These are phyloP conservation scores for Panorpa germanica DNA, from an alignment of 2,888 invertebrate genomes.

Conservation along the genomic window DNA sequence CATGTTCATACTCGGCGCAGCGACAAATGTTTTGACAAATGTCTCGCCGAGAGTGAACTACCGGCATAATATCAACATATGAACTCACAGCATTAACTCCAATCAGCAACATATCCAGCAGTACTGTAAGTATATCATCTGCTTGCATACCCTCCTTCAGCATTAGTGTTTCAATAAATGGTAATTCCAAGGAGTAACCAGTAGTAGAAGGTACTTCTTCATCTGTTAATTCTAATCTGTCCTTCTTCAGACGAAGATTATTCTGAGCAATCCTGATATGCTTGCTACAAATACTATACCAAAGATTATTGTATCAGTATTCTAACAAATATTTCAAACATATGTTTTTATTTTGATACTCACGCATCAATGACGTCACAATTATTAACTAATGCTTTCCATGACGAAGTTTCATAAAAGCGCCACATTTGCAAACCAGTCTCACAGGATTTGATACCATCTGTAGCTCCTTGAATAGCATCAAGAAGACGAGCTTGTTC, in stretches of 20 bases:
- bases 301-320: no score
- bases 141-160: conserved; percentile 30
- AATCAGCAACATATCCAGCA: conserved; percentile 45
- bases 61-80: conserved; percentile 2
- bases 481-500: conserved; percentile 38
- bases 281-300: conserved; percentile 37
- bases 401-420: conserved; percentile 36
- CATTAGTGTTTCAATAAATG: conserved; percentile 34
- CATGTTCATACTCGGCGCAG: no score
- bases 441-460: conserved; percentile 39
- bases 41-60: conserved; percentile 7
- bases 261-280: conserved; percentile 28
- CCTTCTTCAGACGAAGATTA: no score
- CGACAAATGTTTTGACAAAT: no score
- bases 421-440: conserved; percentile 46
- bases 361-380: conserved; percentile 44
- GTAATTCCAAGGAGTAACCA: conserved; percentile 15
- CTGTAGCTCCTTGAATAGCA: conserved; percentile 33
- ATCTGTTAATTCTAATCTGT: no score
- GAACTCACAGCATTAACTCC: conserved; percentile 39
- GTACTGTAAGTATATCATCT: conserved; percentile 39
- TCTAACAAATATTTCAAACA: no score
- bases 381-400: conserved; percentile 33
- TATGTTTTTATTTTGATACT: no score
- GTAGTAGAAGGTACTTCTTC: no score